These are phyloP conservation scores for Myocastor coypus DNA, from an alignment of 2,113 vertebrate species.

Conservation along the genomic window DNA sequence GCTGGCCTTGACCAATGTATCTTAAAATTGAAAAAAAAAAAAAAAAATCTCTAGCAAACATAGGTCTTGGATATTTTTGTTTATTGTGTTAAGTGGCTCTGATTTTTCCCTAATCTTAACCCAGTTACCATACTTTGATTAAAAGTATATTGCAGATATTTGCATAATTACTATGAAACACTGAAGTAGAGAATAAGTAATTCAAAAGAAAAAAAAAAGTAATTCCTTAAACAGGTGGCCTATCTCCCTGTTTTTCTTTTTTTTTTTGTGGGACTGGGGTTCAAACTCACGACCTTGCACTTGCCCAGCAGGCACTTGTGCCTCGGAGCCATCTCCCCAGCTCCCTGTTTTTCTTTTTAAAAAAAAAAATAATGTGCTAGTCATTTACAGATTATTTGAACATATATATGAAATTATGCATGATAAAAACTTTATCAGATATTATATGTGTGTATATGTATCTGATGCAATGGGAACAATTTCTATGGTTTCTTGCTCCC, in stretches of 20 bases:
- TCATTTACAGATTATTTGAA: conserved; percentile 42
- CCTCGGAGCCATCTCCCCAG: too few relatives aligned
- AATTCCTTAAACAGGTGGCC: neutral
- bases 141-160: neutral
- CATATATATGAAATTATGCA: neutral
- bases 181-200: neutral
- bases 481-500: conserved; percentile 12
- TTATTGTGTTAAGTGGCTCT: neutral
- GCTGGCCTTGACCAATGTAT: neutral
- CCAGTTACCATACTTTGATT: neutral
- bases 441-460: neutral
- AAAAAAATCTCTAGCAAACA: conserved; percentile 32
- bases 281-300: too few relatives aligned
- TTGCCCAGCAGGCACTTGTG: too few relatives aligned
- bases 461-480: conserved; percentile 7
- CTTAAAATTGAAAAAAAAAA: conserved; percentile 8
- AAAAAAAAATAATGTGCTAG: conserved; percentile 34
- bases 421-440: neutral
- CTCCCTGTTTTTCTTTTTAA: neutral
- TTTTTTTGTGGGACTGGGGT: too few relatives aligned
- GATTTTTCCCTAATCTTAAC: neutral
- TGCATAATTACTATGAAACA: neutral
- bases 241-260: neutral
- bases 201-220: neutral
- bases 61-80: neutral